Base-by-base conservation (phyloP, 2,888 invertebrate species). In the Leptopilina myrica region DNA sequence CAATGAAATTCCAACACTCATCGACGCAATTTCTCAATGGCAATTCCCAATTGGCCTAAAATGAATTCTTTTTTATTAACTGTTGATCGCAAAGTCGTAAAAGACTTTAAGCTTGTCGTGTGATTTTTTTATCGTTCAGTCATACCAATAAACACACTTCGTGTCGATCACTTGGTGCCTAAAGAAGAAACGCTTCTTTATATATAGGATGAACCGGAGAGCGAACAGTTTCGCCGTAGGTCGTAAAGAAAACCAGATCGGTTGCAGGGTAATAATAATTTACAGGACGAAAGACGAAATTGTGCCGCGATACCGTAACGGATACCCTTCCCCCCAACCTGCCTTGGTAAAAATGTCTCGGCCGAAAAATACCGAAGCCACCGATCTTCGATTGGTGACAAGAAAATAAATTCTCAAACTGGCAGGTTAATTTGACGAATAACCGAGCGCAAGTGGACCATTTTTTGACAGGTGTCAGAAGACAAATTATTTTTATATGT, bases 31-130 rank as follows among this genome's bases (percentile, higher is more conserved):
- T 33, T 66, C 15, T 66, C 43, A 49, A 66, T 15, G 6, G 7
- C 69, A 14, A 69, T 69, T 53, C 26, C 6, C 14, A 26, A 14
- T 26, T 69, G 43, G 43, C 20, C 6, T 26, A 2, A 69, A 69
- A 53, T 53, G 49, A 49, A 53, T 49, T 53, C 53, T 53, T 73
- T 73, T 73, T 73, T 73, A 73, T 73, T 33, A 73, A 73, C 67
- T 78, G 53, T 76, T 76, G 80, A 80, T 76, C 67, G 69, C 78
- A 14, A 11, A 20, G 64, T 69, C 76, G 76, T 76, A 76, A 76
- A 76, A 76, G 76, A 43, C 64, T 76, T 76, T 76, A 8, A 76
- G 64, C 53, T 76, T 76, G 76, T 76, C 64, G 53, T 26, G 8
- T 26, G 49, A 76, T 76, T 76, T 76, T 49, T 76, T 76, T 76